A percentile compares a stretch with the other conserved stretches of the same genome.
Conservation (phyloP, 2,888 invertebrate genomes). For the Saturnia japonica region DNA sequence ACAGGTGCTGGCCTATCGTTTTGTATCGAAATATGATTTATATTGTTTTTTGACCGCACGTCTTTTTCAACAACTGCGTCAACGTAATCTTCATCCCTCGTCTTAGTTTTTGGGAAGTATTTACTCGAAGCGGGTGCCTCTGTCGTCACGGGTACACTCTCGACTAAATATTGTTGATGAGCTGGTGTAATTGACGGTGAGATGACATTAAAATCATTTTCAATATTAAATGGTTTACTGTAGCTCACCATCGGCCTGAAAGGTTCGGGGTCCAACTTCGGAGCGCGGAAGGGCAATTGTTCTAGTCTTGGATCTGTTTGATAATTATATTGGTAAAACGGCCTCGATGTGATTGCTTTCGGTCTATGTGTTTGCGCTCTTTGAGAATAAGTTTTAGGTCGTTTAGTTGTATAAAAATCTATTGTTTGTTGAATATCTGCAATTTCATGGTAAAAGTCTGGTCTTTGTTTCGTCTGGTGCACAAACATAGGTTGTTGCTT, state of each 20-base stretch:
- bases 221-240: conserved; percentile 74
- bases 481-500: conserved; percentile 64
- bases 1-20: conserved; percentile 58
- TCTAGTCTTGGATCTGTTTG: conserved; percentile 81
- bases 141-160: conserved; percentile 74
- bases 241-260: conserved; percentile 85
- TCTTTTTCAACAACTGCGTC: conserved; percentile 58
- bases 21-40: conserved; percentile 63
- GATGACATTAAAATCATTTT: conserved; percentile 71
- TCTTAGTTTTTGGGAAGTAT: conserved; percentile 75
- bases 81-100: conserved; percentile 76
- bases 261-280: conserved; percentile 82
- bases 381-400: conserved; percentile 75
- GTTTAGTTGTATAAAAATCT: conserved; percentile 82
- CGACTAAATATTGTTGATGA: conserved; percentile 70
- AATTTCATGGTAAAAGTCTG: conserved; percentile 85
- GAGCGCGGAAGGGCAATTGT: conserved; percentile 72
- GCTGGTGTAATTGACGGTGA: conserved; percentile 65
- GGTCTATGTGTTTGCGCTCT: conserved; percentile 69
- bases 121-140: conserved; percentile 77
- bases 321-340: conserved; percentile 88
- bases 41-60: conserved; percentile 53
- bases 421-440: conserved; percentile 85
- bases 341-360: conserved; percentile 79
- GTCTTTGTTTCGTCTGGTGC: conserved; percentile 67